Conservation (phyloP, 2,888 invertebrate species). For the Ariolimax columbianus region DNA sequence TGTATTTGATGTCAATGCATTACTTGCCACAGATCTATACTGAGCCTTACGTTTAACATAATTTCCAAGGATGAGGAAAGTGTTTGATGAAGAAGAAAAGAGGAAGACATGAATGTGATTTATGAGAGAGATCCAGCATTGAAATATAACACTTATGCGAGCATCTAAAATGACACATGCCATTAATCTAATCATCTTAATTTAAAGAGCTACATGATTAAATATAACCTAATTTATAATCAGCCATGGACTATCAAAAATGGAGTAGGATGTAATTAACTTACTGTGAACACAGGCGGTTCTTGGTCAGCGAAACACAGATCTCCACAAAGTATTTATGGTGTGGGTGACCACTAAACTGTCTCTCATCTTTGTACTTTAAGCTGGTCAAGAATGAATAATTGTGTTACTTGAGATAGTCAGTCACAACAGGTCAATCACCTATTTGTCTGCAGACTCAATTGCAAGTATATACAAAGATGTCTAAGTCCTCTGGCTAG, state of each 20-base stretch:
- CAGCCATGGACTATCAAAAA: background rate
- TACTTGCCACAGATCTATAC: no score
- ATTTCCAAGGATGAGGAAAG: no score
- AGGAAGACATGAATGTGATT: background rate
- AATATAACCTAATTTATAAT: background rate
- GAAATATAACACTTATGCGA: background rate
- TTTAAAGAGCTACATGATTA: background rate
- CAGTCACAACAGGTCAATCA: no score
- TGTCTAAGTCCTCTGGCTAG: no score
- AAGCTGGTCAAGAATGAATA: constrained; percentile 62
- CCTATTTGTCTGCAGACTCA: no score
- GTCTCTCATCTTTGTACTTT: constrained; percentile 72
- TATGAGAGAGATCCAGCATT: background rate
- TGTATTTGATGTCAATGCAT: no score
- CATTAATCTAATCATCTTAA: background rate
- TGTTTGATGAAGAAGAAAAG: no score
- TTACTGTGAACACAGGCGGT: constrained; percentile 73
- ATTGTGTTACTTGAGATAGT: background rate
- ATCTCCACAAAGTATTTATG: constrained; percentile 68
- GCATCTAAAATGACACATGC: no score
- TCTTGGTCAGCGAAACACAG: constrained; percentile 71
- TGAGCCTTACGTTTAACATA: no score
- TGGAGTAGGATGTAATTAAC: constrained; percentile 43
- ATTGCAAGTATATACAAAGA: no score
- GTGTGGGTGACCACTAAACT: constrained; percentile 67